Evolutionary conservation across 2,888 invertebrate genomes (phyloP), one percentile per base, ranked within the genome.

Genomic region (Spilosoma lubricipeda): DNA sequence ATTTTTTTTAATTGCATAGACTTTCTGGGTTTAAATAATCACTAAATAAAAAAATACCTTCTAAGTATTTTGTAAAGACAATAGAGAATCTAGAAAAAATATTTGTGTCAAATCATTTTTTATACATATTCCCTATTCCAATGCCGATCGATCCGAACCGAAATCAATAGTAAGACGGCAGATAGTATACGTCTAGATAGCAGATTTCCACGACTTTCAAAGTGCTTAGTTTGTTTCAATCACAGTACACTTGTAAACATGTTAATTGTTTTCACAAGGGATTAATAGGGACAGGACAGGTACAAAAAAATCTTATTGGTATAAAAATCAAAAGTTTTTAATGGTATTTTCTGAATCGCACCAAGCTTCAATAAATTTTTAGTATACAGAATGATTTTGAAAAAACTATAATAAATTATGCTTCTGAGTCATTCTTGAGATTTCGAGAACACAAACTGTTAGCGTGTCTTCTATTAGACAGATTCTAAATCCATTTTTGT

Each of bases 251-350:
- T 63, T 27, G 15, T 30, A 30, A 15, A 63, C 27, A 15, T 27
- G 3, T 9, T 27, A 59, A 18, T 36, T 59, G 39, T 59, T 23
- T 56, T 59, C 13, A 7, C 56, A 52, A 56, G 33, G 11, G 4
- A 2, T 15, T 52, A 20, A 67, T 30, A 63, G 69, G 72, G 39
- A 48, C 15, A 39, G 78, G 83, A 82, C 66, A 81, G 85, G 86
- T 83, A 93, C 88, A 89, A 93, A 93, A n/a, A 93, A 93, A 92
- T 89, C 92, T 89, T 90, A 86, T 94, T 95, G 95, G 95, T 95
- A 95, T 95, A 95, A 95, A 95, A 95, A 95, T 95, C 95, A 95
- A 95, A 95, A 95, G 95, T 95, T 95, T n/a, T 95, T 95, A 95
- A 95, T 95, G 95, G 95, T 95, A 95, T 95, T 95, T 95, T 95